Evolutionary conservation across 2,797 vertebrate genomes (phyloP).

Genomic region (Taeniopygia guttata): DNA sequence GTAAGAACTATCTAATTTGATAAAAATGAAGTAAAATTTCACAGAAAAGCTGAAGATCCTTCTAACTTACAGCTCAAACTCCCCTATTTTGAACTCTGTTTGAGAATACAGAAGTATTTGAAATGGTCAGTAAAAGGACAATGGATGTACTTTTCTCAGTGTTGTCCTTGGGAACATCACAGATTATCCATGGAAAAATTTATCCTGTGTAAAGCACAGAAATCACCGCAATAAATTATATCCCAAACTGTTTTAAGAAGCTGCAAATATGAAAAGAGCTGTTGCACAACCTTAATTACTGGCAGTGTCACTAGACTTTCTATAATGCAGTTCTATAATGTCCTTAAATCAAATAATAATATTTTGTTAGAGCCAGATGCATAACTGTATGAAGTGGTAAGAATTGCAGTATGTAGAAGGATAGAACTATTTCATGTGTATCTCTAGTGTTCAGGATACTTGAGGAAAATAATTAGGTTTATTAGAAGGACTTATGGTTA

Average conservation of each 20-base stretch:
- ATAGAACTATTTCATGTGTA: neutral
- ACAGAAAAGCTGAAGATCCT: neutral
- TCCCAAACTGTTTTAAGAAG: neutral
- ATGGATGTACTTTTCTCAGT: neutral
- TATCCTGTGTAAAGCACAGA: neutral
- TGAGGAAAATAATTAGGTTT: neutral
- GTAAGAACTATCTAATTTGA: neutral
- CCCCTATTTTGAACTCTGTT: neutral
- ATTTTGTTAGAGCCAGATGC: neutral
- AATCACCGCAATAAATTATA: constrained; percentile 3
- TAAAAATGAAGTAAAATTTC: neutral
- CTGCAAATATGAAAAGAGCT: neutral
- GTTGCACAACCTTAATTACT: neutral
- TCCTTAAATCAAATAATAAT: neutral
- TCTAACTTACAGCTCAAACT: neutral
- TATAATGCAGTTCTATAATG: neutral
- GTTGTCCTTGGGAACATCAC: neutral
- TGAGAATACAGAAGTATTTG: neutral
- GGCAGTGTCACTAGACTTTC: neutral
- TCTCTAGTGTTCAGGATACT: neutral
- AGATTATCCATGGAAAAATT: neutral
- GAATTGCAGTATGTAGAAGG: neutral
- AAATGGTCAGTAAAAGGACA: neutral
- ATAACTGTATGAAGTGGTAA: neutral
- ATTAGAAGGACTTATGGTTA: neutral